A percentile compares a stretch with the other conserved stretches of the same genome.
Conservation (phyloP, 2,113 vertebrate species). For the Pollachius pollachius region DNA sequence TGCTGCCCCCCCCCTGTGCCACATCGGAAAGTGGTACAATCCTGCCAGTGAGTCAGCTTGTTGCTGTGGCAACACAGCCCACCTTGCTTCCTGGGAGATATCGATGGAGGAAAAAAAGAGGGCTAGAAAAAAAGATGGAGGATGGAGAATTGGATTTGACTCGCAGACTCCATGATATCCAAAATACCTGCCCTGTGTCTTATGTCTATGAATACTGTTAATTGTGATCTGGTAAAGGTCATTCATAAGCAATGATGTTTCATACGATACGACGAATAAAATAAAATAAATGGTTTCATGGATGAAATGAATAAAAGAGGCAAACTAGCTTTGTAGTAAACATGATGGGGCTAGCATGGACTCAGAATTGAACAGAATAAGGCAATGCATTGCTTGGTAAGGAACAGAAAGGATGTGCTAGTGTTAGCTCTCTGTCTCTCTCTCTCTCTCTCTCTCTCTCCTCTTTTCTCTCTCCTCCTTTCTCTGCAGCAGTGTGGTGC, state of each 20-base stretch:
- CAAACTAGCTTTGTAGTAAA: conserved; percentile 8
- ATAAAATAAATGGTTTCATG: not conserved
- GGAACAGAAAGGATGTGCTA: conserved; percentile 23
- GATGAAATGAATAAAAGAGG: not conserved
- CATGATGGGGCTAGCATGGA: not conserved
- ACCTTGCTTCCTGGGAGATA: conserved; percentile 50
- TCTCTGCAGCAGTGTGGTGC: conserved; percentile 63
- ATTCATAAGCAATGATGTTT: not conserved
- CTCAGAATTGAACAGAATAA: conserved; percentile 6
- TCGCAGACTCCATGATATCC: not conserved
- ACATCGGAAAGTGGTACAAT: conserved; percentile 63
- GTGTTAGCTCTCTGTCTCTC: conserved; percentile 18
- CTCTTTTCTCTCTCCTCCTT: conserved; percentile 33
- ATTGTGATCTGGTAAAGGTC: not conserved
- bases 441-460: conserved; percentile 1
- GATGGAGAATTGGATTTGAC: not conserved
- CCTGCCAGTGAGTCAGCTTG: conserved; percentile 75
- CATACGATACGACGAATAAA: not conserved
- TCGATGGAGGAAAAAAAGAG: conserved; percentile 22
- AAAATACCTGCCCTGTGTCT: not conserved
- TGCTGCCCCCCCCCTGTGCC: conserved; percentile 60
- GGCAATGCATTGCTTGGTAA: not conserved
- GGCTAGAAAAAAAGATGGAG: conserved; percentile 40
- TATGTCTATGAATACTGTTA: not conserved
- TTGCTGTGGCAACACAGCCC: conserved; percentile 76